Conservation (phyloP, 1,140 invertebrate species). For the Pseudomyrmex pallidus region DNA sequence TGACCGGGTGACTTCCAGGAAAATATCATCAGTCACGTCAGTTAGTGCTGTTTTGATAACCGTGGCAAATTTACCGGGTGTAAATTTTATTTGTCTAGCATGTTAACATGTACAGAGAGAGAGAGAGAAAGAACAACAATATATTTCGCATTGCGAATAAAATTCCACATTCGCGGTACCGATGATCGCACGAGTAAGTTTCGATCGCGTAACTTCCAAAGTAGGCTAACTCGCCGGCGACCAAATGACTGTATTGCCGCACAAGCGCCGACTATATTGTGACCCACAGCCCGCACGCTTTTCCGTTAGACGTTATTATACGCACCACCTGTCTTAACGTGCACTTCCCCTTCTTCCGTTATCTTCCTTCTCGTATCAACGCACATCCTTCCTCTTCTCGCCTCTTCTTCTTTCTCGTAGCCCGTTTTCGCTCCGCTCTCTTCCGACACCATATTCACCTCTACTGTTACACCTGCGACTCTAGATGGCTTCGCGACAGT, state of each 20-base stretch:
- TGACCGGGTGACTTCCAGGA: slow-evolving; percentile 20
- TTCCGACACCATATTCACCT: slow-evolving; percentile 46
- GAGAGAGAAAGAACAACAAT: slow-evolving; percentile 1
- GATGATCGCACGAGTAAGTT: not conserved
- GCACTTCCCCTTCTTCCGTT: slow-evolving; percentile 65
- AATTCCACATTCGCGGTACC: not conserved
- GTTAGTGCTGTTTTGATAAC: slow-evolving; percentile 20
- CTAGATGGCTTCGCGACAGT: slow-evolving; percentile 62
- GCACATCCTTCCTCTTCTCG: slow-evolving; percentile 18
- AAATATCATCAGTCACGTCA: slow-evolving; percentile 37
- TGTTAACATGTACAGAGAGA: not conserved
- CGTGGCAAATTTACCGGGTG: slow-evolving; percentile 4
- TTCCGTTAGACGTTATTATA: slow-evolving; percentile 74
- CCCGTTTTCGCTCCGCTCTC: slow-evolving; percentile 23
- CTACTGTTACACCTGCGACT: slow-evolving; percentile 67
- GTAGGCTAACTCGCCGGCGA: slow-evolving; percentile 34
- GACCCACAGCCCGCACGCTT: slow-evolving; percentile 65
- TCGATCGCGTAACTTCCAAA: slow-evolving; percentile 17
- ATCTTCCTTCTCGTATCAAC: slow-evolving; percentile 59
- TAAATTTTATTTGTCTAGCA: slow-evolving; percentile 45
- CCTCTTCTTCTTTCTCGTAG: slow-evolving; percentile 9
- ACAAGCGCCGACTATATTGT: slow-evolving; percentile 56
- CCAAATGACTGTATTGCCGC: slow-evolving; percentile 12
- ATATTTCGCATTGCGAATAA: not conserved
- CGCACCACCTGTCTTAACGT: slow-evolving; percentile 73